Conservation (phyloP, 2,113 vertebrate species). For the Galeopterus variegatus region DNA sequence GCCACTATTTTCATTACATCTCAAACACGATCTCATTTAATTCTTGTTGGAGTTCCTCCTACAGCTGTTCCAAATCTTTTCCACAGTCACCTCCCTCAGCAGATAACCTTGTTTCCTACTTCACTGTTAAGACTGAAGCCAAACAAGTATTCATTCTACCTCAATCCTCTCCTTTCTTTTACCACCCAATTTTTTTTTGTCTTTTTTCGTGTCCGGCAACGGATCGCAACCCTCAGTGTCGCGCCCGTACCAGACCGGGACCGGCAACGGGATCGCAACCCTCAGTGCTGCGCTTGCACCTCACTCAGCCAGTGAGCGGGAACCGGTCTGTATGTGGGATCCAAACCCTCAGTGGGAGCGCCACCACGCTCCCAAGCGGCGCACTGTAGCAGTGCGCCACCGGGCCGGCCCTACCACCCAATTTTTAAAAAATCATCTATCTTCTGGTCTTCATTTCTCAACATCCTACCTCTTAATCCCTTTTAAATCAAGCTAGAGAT, state of each 20-base stretch:
- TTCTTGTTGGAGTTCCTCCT: neutral
- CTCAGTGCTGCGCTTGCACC: too few species aligned
- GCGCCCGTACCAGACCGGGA: too few species aligned
- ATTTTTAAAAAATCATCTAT: neutral
- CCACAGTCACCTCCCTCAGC: neutral
- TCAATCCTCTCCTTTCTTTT: neutral
- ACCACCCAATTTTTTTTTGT: neutral
- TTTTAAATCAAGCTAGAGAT: neutral
- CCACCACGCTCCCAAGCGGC: too few species aligned
- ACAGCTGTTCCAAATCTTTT: neutral
- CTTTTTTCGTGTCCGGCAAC: too few species aligned
- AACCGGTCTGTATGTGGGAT: too few species aligned
- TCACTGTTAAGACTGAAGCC: neutral
- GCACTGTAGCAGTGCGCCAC: too few species aligned
- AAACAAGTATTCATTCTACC: neutral
- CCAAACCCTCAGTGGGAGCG: too few species aligned
- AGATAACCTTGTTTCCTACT: neutral
- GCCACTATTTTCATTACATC: neutral
- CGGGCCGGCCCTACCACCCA: too few species aligned
- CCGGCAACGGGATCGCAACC: too few species aligned
- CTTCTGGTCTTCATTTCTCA: neutral
- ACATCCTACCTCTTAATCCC: neutral
- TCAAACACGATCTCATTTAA: neutral
- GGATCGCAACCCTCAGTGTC: too few species aligned
- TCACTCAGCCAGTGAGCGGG: too few species aligned